Evolutionary conservation across 2,888 invertebrate species (phyloP), one percentile per base, ranked within the genome.

Genomic region (Teleiodes luculella): DNA sequence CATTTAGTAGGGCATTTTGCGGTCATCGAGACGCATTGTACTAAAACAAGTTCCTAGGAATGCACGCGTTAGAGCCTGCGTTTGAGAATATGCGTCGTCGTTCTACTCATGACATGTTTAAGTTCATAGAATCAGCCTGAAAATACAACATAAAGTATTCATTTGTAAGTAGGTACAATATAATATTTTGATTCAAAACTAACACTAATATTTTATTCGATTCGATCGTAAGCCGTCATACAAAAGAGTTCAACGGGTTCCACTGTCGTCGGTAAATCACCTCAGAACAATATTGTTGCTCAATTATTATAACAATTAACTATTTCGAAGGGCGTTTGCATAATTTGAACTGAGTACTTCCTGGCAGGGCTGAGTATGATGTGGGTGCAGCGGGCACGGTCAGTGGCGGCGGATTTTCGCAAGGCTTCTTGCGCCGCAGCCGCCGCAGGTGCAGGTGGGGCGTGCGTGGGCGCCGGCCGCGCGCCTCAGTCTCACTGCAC

Each of bases 21-120:
- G 66, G 66, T 68, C 68, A 69, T 70, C 69, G 70, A 69, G 66
- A 64, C 65, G 67, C 72, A 69, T 72, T 71, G 64, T 71, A 68
- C 72, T 73, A 76, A 80, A 86, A 86, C 86, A 74, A 70, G 85
- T 85, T 86, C 73, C 68, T 71, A 75, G 78, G 78, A 81, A 84
- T 82, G 84, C 76, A 73, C 66, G 67, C 65, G 62, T 61, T 67
- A 43, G 24, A 39, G 20, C 24, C 24, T 28, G 24, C n/a, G n/a
- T 56, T 51, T 48, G 46, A 48, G 47, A 47, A 33, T 20, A 8
- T 48, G 35, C 48, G 48, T 31, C 48, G 46, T n/a, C 46, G 48
- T 33, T 35, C 11, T 18, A 18, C 37, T 16, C 48, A 24, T 52
- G 46, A n/a, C n/a, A n/a, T n/a, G n/a, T n/a, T n/a, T n/a, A n/a